Conservation (phyloP, 92 coral and sea anemone species). For the Galaxea fascicularis region DNA sequence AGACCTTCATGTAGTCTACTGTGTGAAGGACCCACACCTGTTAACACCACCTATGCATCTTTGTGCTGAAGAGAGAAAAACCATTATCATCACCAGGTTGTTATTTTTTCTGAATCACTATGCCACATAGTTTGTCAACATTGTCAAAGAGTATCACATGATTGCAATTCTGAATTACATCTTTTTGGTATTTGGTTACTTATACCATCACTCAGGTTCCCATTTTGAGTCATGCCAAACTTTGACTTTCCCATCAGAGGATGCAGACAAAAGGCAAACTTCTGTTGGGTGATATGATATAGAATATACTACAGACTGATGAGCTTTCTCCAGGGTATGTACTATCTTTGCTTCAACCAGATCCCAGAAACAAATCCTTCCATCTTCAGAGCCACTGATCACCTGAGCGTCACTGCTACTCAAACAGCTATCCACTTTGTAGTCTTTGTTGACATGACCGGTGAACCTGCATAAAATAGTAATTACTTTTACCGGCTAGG, state of each 20-base stretch:
- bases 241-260: slow-evolving; percentile 95
- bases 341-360: slow-evolving; percentile 92
- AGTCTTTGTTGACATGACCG: slow-evolving; percentile 93
- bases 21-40: too few relatives aligned
- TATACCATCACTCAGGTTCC: slow-evolving; percentile 41
- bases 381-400: slow-evolving; percentile 96
- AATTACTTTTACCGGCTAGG: too few relatives aligned
- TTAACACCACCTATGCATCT: too few relatives aligned
- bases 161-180: not conserved
- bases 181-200: not conserved
- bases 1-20: too few relatives aligned
- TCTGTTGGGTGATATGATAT: slow-evolving; percentile 90
- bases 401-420: slow-evolving; percentile 91
- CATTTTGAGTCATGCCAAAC: slow-evolving; percentile 88
- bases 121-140: too few relatives aligned
- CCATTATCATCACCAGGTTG: too few relatives aligned
- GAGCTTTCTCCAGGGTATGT: slow-evolving; percentile 82
- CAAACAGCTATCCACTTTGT: slow-evolving; percentile 94
- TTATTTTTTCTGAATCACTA: too few relatives aligned
- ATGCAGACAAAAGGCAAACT: slow-evolving; percentile 83
- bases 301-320: slow-evolving; percentile 80
- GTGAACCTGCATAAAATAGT: slow-evolving; percentile 69
- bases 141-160: too few relatives aligned
- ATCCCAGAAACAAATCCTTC: slow-evolving; percentile 92
- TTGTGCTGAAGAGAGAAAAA: too few relatives aligned